Percentiles rank a stretch among this genome's conserved stretches.
Evolutionary conservation across 2,888 invertebrate genomes (phyloP).

Genomic region (Gryllus longicercus): DNA sequence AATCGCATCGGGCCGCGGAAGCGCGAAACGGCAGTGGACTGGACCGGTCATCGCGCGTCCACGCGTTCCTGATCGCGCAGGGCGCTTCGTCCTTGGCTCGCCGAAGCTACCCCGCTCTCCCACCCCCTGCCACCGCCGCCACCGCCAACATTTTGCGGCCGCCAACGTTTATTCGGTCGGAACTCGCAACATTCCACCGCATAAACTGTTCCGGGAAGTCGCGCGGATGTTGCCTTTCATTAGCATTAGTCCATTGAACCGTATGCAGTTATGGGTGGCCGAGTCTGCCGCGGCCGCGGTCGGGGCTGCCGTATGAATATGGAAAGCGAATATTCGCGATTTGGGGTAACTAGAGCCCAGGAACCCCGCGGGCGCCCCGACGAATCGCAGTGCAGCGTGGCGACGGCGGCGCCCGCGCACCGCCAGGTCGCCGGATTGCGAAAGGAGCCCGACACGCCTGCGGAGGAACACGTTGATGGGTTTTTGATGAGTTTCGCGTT

Average conservation of each 20-base stretch:
- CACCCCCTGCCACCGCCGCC: neutral
- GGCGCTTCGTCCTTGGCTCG: too few species aligned
- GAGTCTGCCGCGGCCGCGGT: neutral
- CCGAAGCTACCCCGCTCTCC: too few species aligned
- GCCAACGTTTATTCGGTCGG: neutral
- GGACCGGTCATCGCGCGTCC: too few species aligned
- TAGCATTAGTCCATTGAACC: neutral
- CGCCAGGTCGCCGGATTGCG: too few species aligned
- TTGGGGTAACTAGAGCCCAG: neutral
- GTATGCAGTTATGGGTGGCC: neutral
- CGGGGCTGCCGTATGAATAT: neutral
- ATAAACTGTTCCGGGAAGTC: neutral
- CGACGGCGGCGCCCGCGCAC: too few species aligned
- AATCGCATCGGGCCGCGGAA: too few species aligned
- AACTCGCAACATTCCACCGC: neutral
- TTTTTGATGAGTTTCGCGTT: too few species aligned
- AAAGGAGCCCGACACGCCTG: too few species aligned
- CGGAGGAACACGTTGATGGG: too few species aligned
- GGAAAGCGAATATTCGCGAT: conserved; percentile 3
- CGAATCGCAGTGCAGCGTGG: too few species aligned
- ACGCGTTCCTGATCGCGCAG: too few species aligned
- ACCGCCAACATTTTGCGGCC: neutral
- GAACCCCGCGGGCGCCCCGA: neutral
- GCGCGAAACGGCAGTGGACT: too few species aligned
- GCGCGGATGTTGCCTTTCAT: neutral